Percentiles rank a stretch among this genome's conserved stretches.
Evolutionary conservation across 2,888 invertebrate species (phyloP).

Genomic region (Molorchus minor): DNA sequence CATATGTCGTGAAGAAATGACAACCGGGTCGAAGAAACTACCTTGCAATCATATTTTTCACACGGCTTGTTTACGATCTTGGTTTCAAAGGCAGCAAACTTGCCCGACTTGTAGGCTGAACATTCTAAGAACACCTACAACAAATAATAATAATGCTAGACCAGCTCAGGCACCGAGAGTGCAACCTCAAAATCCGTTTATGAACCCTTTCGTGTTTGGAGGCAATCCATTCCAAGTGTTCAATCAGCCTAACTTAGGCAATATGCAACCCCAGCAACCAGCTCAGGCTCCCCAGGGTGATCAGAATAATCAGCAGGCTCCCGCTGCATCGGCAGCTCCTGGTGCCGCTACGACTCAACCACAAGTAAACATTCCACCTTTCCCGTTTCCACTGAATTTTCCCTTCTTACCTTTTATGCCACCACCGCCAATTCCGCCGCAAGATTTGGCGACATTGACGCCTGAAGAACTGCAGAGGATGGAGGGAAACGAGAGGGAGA

Average conservation of each 20-base stretch:
- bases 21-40: slow-evolving; percentile 87
- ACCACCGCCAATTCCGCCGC: slow-evolving; percentile 81
- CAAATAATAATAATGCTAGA: slow-evolving; percentile 53
- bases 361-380: slow-evolving; percentile 62
- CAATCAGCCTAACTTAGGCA: slow-evolving; percentile 41
- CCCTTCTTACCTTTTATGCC: slow-evolving; percentile 67
- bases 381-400: slow-evolving; percentile 65
- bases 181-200: slow-evolving; percentile 48
- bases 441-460: slow-evolving; percentile 76
- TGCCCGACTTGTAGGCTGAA: slow-evolving; percentile 98
- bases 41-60: slow-evolving; percentile 99
- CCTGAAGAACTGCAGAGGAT: slow-evolving; percentile 86
- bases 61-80: slow-evolving; percentile 94
- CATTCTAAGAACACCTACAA: slow-evolving; percentile 64
- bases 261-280: slow-evolving; percentile 32
- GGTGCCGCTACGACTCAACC: slow-evolving; percentile 24
- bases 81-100: slow-evolving; percentile 99
- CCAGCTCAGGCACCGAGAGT: not conserved
- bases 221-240: slow-evolving; percentile 55
- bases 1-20: slow-evolving; percentile 88
- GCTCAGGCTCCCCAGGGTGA: slow-evolving; percentile 47
- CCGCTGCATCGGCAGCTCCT: slow-evolving; percentile 3
- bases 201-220: slow-evolving; percentile 48
- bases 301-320: slow-evolving; percentile 13
- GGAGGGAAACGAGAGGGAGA: slow-evolving; percentile 89